A percentile compares a stretch with the other conserved stretches of the same genome.
These are phyloP conservation scores for Mycetomoellerius zeteki DNA, from an alignment of 1,140 invertebrate species.

Conservation along the genomic window DNA sequence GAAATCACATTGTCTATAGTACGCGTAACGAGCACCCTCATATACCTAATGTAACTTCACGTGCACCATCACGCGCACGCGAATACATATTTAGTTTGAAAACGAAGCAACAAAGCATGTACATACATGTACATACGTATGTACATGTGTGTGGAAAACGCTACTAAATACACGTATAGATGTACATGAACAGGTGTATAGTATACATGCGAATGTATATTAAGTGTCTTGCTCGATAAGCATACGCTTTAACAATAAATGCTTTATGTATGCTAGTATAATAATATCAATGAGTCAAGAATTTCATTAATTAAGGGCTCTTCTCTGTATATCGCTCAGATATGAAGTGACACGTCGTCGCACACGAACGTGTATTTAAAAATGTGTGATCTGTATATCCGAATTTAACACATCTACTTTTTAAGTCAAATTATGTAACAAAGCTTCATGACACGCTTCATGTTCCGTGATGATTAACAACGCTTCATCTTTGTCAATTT, in stretches of 20 bases:
- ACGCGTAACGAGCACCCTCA: constrained; percentile 22
- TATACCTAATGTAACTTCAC: constrained; percentile 29
- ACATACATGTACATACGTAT: not conserved
- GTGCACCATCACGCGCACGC: not conserved
- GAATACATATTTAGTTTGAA: not conserved
- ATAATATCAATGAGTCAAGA: not conserved
- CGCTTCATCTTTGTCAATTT: no score
- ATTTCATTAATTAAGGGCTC: not conserved
- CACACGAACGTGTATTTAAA: no score
- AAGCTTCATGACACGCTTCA: no score
- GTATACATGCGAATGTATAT: not conserved
- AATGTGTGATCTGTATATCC: no score
- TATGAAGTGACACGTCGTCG: no score
- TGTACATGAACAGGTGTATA: not conserved
- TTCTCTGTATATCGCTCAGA: no score
- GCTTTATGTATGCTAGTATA: not conserved
- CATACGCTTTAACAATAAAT: not conserved
- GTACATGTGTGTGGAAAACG: not conserved
- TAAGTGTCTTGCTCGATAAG: not conserved
- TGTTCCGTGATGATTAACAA: no score
- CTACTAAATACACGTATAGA: not conserved
- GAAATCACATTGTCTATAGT: constrained; percentile 31
- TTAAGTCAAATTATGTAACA: no score
- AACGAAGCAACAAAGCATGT: constrained; percentile 23
- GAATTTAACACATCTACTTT: no score